Evolutionary conservation across 2,797 vertebrate species (phyloP).

Genomic region (Aeoliscus strigatus): DNA sequence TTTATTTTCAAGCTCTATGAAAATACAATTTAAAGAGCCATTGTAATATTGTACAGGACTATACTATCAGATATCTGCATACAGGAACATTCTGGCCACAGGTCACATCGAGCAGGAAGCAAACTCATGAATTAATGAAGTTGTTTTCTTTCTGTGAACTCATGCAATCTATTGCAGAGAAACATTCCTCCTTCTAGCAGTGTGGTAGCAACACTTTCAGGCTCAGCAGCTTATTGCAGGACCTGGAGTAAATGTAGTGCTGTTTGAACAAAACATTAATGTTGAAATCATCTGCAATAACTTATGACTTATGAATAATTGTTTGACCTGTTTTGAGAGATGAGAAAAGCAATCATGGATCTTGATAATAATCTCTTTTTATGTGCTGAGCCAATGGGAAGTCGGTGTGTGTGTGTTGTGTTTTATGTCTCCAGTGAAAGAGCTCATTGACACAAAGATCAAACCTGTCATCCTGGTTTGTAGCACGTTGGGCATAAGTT

Average conservation of each 20-base stretch:
- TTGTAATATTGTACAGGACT: too few species aligned
- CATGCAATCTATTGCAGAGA: conserved; percentile 34
- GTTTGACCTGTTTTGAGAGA: conserved; percentile 60
- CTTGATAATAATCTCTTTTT: conserved; percentile 66
- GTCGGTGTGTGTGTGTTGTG: conserved; percentile 70
- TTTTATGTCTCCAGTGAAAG: conserved; percentile 74
- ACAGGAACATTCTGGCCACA: too few species aligned
- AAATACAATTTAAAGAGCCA: too few species aligned
- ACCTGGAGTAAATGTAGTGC: conserved; percentile 34
- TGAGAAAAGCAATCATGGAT: conserved; percentile 72
- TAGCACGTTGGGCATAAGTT: conserved; percentile 43
- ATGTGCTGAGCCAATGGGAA: conserved; percentile 69
- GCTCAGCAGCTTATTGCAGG: conserved; percentile 48
- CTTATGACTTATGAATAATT: conserved; percentile 63
- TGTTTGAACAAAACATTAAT: conserved; percentile 46
- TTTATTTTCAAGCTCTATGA: too few species aligned
- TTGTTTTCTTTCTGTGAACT: conserved; percentile 32
- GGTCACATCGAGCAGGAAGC: too few species aligned
- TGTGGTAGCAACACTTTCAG: conserved; percentile 35
- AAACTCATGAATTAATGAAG: too few species aligned
- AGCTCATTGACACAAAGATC: conserved; percentile 69
- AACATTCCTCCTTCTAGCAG: conserved; percentile 38
- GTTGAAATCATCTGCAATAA: conserved; percentile 55
- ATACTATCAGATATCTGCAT: too few species aligned
- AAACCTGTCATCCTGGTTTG: conserved; percentile 65